phyloP scores from a whole-genome alignment of 2,797 vertebrate genomes.

The Melopsittacus undulatus region DNA sequence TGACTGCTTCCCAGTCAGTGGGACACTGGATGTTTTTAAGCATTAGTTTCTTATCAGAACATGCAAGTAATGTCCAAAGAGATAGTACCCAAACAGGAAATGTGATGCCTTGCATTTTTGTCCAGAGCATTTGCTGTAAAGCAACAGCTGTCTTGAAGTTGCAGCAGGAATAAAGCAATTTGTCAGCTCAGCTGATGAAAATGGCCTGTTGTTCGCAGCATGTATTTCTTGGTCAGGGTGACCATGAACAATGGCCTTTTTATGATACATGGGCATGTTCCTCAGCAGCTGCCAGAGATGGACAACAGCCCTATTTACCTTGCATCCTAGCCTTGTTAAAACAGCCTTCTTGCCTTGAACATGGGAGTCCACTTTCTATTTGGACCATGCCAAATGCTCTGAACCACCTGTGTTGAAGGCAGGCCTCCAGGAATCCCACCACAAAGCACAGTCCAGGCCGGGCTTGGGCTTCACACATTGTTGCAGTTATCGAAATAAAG shows the following conservation, averaged over 20 bases:
- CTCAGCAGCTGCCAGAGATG: conserved; percentile 56
- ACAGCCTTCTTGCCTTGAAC: background rate
- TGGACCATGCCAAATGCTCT: background rate
- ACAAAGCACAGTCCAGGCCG: fast-evolving
- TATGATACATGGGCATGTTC: background rate
- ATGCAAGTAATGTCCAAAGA: background rate
- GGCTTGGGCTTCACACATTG: background rate
- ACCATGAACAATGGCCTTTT: conserved; percentile 16
- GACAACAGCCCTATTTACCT: background rate
- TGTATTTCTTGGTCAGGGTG: background rate
- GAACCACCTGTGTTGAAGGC: background rate
- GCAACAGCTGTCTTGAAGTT: conserved; percentile 57
- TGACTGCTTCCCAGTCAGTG: background rate
- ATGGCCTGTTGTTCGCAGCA: background rate
- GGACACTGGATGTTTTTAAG: background rate
- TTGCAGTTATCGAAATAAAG: background rate
- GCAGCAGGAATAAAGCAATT: background rate
- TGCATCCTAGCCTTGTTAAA: background rate
- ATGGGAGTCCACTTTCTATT: background rate
- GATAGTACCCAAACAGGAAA: conserved; percentile 40
- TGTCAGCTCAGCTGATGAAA: conserved; percentile 46
- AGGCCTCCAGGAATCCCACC: background rate
- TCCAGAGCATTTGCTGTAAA: conserved; percentile 56
- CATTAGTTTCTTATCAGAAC: conserved; percentile 1
- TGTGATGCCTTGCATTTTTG: conserved; percentile 10